These are phyloP conservation scores for Acrobasis repandana DNA, from an alignment of 2,888 invertebrate species.

Conservation along the genomic window DNA sequence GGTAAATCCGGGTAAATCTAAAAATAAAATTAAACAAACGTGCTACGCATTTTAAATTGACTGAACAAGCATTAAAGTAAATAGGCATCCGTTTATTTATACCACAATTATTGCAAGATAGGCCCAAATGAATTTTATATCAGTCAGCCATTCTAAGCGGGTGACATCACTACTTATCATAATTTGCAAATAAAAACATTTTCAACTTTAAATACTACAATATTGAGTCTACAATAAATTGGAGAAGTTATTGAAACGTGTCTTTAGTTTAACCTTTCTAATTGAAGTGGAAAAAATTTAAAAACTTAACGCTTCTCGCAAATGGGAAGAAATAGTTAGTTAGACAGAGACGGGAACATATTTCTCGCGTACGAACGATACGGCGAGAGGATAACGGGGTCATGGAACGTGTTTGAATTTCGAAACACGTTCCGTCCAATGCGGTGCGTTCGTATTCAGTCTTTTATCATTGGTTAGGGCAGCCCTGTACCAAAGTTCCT, in stretches of 20 bases:
- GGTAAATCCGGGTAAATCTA: neutral
- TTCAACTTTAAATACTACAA: slow-evolving; percentile 38
- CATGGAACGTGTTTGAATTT: slow-evolving; percentile 81
- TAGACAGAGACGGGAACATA: slow-evolving; percentile 55
- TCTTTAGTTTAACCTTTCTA: slow-evolving; percentile 50
- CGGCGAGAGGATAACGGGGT: slow-evolving; percentile 67
- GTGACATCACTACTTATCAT: slow-evolving; percentile 43
- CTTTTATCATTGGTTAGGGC: slow-evolving; percentile 67
- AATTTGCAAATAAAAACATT: slow-evolving; percentile 26
- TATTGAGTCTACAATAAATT: slow-evolving; percentile 42
- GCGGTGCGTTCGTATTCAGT: slow-evolving; percentile 63
- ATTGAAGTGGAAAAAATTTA: slow-evolving; percentile 49
- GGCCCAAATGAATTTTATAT: slow-evolving; percentile 39
- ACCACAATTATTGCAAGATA: slow-evolving; percentile 13
- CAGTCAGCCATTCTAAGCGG: slow-evolving; percentile 54
- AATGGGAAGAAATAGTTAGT: slow-evolving; percentile 39
- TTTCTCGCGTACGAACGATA: slow-evolving; percentile 46
- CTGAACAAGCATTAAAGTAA: slow-evolving; percentile 7
- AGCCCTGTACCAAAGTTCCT: slow-evolving; percentile 55
- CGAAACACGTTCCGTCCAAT: slow-evolving; percentile 78
- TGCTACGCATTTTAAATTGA: neutral
- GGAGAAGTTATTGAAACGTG: slow-evolving; percentile 41
- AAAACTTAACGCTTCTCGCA: slow-evolving; percentile 52
- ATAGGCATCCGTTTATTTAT: slow-evolving; percentile 11
- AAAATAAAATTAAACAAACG: slow-evolving; percentile 1